Percentiles rank a stretch among this genome's conserved stretches.
Conservation (phyloP, 2,888 invertebrate species). For the Oxytorus armatus region DNA sequence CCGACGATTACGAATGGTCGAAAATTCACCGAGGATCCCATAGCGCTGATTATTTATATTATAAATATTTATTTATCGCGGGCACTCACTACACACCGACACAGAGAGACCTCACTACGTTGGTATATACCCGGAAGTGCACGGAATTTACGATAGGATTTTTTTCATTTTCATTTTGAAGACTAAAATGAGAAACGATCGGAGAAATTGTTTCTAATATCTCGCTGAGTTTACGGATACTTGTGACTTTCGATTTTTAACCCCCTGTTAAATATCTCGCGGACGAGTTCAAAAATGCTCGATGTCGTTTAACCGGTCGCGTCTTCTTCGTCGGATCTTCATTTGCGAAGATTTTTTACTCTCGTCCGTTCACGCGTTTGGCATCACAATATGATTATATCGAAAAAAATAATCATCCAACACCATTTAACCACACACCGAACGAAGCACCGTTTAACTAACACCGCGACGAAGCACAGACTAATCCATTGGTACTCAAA, state of each 20-base stretch:
- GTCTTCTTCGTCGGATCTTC: slow-evolving; percentile 39
- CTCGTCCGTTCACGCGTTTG: slow-evolving; percentile 44
- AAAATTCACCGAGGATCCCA: slow-evolving; percentile 55
- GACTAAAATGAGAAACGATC: background rate
- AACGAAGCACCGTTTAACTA: slow-evolving; percentile 15
- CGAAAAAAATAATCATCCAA: slow-evolving; percentile 32
- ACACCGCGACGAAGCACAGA: slow-evolving; percentile 29
- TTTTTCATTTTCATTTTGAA: background rate
- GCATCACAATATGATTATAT: slow-evolving; percentile 33
- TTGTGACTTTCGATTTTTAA: slow-evolving; percentile 20
- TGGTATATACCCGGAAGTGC: background rate
- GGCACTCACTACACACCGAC: background rate
- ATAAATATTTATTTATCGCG: slow-evolving; percentile 21
- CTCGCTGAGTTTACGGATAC: background rate
- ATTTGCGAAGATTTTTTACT: slow-evolving; percentile 7
- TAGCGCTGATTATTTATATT: slow-evolving; percentile 28
- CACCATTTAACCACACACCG: slow-evolving; percentile 26
- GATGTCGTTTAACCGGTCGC: slow-evolving; percentile 26
- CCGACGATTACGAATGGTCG: slow-evolving; percentile 36
- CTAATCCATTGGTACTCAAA: slow-evolving; percentile 34
- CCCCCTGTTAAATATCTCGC: too few relatives aligned
- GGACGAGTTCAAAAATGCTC: slow-evolving; percentile 31
- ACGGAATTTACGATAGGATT: background rate
- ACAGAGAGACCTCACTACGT: background rate
- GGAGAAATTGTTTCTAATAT: background rate